phyloP scores from a whole-genome alignment of 2,113 vertebrate species.

The Xyliphius kryptos region DNA sequence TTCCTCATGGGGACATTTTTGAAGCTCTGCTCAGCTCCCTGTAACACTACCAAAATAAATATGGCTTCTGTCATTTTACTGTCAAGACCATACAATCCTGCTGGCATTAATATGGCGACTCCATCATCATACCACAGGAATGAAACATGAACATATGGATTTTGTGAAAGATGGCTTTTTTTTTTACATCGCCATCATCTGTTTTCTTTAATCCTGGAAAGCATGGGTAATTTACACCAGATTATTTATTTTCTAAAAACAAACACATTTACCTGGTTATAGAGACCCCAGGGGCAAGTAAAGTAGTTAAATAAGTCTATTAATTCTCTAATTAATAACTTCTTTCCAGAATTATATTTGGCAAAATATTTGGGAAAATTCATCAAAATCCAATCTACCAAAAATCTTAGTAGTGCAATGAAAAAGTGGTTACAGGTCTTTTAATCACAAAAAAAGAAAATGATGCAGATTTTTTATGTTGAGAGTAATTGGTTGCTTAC shows the following conservation, averaged over 20 bases:
- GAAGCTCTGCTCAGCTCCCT: constrained; percentile 61
- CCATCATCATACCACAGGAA: constrained; percentile 73
- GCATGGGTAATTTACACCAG: constrained; percentile 40
- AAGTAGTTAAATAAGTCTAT: neutral
- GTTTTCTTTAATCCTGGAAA: constrained; percentile 57
- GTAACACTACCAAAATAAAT: constrained; percentile 70
- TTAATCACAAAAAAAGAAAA: too few relatives aligned
- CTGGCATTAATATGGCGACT: constrained; percentile 66
- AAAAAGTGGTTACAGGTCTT: too few relatives aligned
- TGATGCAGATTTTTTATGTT: too few relatives aligned
- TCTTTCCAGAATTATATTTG: too few relatives aligned
- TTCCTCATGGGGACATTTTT: constrained; percentile 44
- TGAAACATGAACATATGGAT: constrained; percentile 69
- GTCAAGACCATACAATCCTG: constrained; percentile 64
- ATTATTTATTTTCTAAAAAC: constrained; percentile 22
- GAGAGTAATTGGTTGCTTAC: too few relatives aligned
- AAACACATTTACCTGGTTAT: constrained; percentile 46
- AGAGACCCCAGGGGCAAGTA: constrained; percentile 29
- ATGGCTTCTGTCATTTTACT: constrained; percentile 63
- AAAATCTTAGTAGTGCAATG: too few relatives aligned
- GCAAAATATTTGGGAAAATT: too few relatives aligned
- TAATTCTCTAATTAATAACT: too few relatives aligned
- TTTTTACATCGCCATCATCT: constrained; percentile 61
- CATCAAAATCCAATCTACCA: too few relatives aligned
- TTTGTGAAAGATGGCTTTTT: constrained; percentile 57